A percentile compares a stretch with the other conserved stretches of the same genome.
Evolutionary conservation across 2,797 vertebrate genomes (phyloP).

Genomic region (Menidia menidia): DNA sequence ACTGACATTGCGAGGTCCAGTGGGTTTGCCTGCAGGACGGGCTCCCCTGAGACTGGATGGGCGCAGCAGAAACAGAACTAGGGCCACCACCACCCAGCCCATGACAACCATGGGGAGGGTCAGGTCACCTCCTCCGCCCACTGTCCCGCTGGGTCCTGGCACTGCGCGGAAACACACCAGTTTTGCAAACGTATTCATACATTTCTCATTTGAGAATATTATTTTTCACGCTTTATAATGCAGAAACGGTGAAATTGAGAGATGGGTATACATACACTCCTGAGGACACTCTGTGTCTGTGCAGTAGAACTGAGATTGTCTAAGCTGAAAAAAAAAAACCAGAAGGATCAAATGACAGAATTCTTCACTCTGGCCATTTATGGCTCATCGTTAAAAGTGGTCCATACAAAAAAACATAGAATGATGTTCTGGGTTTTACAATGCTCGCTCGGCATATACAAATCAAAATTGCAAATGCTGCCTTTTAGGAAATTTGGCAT

Average conservation of each 20-base stretch:
- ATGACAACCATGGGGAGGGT: slow-evolving; percentile 92
- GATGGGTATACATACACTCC: slow-evolving; percentile 76
- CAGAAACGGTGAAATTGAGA: neutral
- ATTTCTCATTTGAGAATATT: slow-evolving; percentile 1
- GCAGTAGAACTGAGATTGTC: slow-evolving; percentile 97
- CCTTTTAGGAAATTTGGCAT: slow-evolving; percentile 15
- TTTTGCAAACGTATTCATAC: slow-evolving; percentile 3
- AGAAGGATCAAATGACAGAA: slow-evolving; percentile 6
- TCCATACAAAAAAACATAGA: neutral
- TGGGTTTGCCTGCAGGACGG: slow-evolving; percentile 84
- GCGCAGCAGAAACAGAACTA: slow-evolving; percentile 92
- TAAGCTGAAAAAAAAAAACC: slow-evolving; percentile 88
- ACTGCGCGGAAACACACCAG: slow-evolving; percentile 77
- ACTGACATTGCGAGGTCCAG: slow-evolving; percentile 89
- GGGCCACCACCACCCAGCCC: slow-evolving; percentile 91
- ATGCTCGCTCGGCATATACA: neutral
- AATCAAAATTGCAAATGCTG: slow-evolving; percentile 2
- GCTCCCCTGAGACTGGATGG: slow-evolving; percentile 89
- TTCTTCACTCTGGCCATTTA: slow-evolving; percentile 13
- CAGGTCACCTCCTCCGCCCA: slow-evolving; percentile 80
- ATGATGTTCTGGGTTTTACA: neutral
- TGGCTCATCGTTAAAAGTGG: slow-evolving; percentile 6
- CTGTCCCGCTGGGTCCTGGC: slow-evolving; percentile 88
- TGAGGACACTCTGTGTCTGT: slow-evolving; percentile 84
- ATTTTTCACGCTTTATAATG: neutral